Evolutionary conservation across 2,888 invertebrate genomes (phyloP).

Genomic region (Synanthedon andrenaeformis): DNA sequence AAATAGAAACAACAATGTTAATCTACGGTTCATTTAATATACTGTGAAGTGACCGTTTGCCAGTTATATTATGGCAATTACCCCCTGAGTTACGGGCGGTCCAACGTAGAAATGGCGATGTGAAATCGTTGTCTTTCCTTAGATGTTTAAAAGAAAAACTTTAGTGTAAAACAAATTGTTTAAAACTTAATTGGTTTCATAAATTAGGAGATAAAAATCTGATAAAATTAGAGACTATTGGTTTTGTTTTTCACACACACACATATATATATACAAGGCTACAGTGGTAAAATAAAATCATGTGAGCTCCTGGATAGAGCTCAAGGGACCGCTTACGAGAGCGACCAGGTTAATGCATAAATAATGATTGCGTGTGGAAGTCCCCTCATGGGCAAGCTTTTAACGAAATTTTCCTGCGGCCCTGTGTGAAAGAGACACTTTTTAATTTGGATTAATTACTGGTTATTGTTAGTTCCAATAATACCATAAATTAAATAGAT

Average conservation of each 20-base stretch:
- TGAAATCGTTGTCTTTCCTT: not conserved
- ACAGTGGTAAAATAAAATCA: constrained; percentile 44
- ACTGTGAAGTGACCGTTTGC: not conserved
- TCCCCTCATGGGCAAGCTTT: constrained; percentile 39
- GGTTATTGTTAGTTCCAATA: too few relatives aligned
- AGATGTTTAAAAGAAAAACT: not conserved
- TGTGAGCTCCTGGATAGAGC: constrained; percentile 35
- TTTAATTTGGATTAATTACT: too few relatives aligned
- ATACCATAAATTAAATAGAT: too few relatives aligned
- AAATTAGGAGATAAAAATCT: not conserved
- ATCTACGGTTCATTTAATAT: too few relatives aligned
- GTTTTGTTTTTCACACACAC: too few relatives aligned
- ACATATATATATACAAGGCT: too few relatives aligned
- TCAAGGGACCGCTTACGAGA: constrained; percentile 65
- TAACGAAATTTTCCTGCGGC: constrained; percentile 36
- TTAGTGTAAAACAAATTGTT: not conserved
- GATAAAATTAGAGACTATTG: constrained; percentile 8
- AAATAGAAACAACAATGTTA: too few relatives aligned
- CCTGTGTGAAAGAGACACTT: not conserved
- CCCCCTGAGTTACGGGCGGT: not conserved
- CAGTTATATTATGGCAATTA: constrained; percentile 2
- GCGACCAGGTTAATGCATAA: constrained; percentile 71
- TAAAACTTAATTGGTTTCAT: not conserved
- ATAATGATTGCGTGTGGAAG: constrained; percentile 63
- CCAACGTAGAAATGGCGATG: not conserved